Evolutionary conservation across 1,140 invertebrate species (phyloP).

Genomic region (Scaptodrosophila lebanonensis): DNA sequence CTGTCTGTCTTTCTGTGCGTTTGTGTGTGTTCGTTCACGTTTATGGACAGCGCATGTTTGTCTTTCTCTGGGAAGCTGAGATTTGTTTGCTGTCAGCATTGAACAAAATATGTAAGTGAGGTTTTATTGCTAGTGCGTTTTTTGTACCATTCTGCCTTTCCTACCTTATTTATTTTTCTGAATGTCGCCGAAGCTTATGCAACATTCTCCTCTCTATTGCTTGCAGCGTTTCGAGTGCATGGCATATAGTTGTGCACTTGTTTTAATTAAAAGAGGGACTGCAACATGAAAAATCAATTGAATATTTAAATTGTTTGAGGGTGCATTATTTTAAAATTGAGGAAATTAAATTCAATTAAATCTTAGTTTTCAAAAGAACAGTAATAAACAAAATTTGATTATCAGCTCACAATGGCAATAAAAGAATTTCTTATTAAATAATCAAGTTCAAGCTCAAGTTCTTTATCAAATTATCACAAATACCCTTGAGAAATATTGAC

Average conservation of each 20-base stretch:
- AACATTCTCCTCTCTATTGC: slow-evolving; percentile 60
- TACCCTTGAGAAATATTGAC: too few relatives aligned
- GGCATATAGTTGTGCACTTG: background rate
- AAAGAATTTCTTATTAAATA: too few relatives aligned
- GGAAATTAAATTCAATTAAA: too few relatives aligned
- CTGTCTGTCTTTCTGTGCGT: slow-evolving; percentile 10
- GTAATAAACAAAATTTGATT: too few relatives aligned
- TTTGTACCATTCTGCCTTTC: slow-evolving; percentile 24
- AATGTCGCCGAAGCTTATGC: slow-evolving; percentile 67
- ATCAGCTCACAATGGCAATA: too few relatives aligned
- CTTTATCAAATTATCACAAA: too few relatives aligned
- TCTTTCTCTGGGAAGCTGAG: slow-evolving; percentile 23
- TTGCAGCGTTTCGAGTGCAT: slow-evolving; percentile 34
- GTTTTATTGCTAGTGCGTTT: slow-evolving; percentile 38
- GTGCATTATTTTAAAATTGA: too few relatives aligned
- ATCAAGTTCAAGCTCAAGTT: too few relatives aligned
- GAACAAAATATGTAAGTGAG: slow-evolving; percentile 57
- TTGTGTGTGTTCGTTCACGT: slow-evolving; percentile 15
- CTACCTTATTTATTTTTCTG: slow-evolving; percentile 58
- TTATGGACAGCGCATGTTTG: slow-evolving; percentile 10
- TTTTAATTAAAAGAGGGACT: too few relatives aligned
- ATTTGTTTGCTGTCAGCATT: slow-evolving; percentile 51
- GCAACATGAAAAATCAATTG: too few relatives aligned
- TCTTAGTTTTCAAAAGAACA: too few relatives aligned
- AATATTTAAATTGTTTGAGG: too few relatives aligned